Evolutionary conservation across 2,888 invertebrate species (phyloP), one percentile per base, ranked within the genome.

Genomic region (Nephrotoma guestfalica): DNA sequence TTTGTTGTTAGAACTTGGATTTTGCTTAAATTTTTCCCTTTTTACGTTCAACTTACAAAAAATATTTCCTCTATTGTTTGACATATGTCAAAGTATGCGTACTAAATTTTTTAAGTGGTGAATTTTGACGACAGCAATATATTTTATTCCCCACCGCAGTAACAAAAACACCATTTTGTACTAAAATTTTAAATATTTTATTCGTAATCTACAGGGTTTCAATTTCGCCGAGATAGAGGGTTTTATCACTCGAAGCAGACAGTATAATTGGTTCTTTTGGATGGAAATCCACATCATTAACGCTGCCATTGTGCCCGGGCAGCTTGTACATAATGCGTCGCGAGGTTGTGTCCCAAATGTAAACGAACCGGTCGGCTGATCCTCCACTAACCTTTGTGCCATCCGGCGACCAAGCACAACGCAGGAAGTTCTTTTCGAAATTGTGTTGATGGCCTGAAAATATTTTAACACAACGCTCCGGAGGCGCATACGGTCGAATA

Each of bases 301-400:
- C 98, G 88, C 98, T 96, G 51, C 99, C 99, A 92, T 97, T 96
- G 91, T 99, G 99, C 0, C 99, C 99, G 0, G 99, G 99, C 88
- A 99, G 93, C 92, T 98, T 98, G 92, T 99, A 99, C 47, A 98
- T 92, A 88, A 99, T 96, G 87, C 98, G 94, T 42, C 98, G 93
- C 0, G 97, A 95, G 0, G 97, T 97, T 1, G 98, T 98, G 91
- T 99, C 99, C 99, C 99, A 99, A 87, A 99, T 93, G 91, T 99
- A 98, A 43, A 99, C 96, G 92, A 96, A 97, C 85, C 99, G 94
- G 92, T 99, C 99, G 0, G 98, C 96, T 0, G 99, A 99, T 0
- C 99, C 99, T 0, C 97, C 95, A 1, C 87, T 87, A 30, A 98
- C 95, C 92, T 97, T 97, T 87, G 96, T 96, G 1, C 98, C 98